phyloP scores from a whole-genome alignment of 2,113 vertebrate species.

The Hoplias malabaricus region DNA sequence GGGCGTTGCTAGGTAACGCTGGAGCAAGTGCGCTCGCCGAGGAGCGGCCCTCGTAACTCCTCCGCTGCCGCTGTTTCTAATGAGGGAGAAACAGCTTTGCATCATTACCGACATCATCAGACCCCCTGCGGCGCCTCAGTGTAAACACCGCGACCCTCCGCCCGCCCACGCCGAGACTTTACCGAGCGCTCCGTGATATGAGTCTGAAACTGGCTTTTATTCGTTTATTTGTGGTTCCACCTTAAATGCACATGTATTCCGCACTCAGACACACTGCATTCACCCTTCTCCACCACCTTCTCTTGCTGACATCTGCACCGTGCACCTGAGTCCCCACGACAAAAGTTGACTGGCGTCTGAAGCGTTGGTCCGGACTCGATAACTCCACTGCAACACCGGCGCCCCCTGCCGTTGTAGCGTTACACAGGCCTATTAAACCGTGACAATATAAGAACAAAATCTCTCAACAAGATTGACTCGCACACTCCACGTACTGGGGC shows the following conservation, averaged over 20 bases:
- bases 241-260: no score
- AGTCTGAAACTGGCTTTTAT: background rate
- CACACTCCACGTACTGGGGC: no score
- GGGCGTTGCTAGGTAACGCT: conserved; percentile 55
- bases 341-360: background rate
- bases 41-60: conserved; percentile 22
- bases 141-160: background rate
- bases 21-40: conserved; percentile 33
- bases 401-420: conserved; percentile 39
- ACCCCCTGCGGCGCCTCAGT: background rate
- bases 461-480: no score
- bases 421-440: no score
- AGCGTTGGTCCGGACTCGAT: background rate
- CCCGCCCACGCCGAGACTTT: background rate
- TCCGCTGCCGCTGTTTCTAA: background rate
- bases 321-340: background rate
- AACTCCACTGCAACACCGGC: background rate
- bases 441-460: no score
- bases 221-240: no score
- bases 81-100: conserved; percentile 19
- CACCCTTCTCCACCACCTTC: background rate
- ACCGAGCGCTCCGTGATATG: background rate
- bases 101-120: conserved; percentile 27
- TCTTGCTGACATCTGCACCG: background rate
- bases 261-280: no score